Evolutionary conservation across 1,140 invertebrate genomes (phyloP), one percentile per base, ranked within the genome.

Genomic region (Megalopta genalis): DNA sequence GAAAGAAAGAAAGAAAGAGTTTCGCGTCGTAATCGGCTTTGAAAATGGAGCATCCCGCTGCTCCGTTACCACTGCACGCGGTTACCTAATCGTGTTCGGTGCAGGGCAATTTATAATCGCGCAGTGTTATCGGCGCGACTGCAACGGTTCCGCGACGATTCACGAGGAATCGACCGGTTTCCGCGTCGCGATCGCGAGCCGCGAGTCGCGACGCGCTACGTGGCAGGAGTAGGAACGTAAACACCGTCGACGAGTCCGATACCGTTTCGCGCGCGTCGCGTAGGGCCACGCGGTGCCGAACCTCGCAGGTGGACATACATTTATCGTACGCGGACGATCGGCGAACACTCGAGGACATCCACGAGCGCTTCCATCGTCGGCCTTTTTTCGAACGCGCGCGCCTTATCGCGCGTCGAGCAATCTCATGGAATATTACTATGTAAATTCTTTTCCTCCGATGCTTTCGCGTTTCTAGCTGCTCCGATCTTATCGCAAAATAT

Each of bases 401-500:
- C 10, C 59, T 77, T 77, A 77, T 77, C 76, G 39, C 68, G 18
- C 67, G 23, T 6, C 32, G 5, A 32, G 68, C 68, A 78, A 72
- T 77, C 68, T 46, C 32, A 21, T 78, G 76, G 76, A 78, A 78
- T 78, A 72, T 64, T 78, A 78, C 76, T 57, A 78, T 72, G 68
- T 72, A 71, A 78, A 72, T 64, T 72, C 60, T 32, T 78, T 27
- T 78, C 23, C 21, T 42, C 21, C 23, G 23, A n/a, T 25, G 49
- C 52, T 69, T 2, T 32, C 25, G 23, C 18, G 68, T 42, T n/a
- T 63, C 60, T 42, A n/a, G 46, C 32, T n/a, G 62, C 42, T 27
- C 66, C 37, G 72, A 77, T 70, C n/a, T 63, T 77, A 77, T 71
- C 67, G 10, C 37, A 16, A 32, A 46, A 46, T 63, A 52, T 78